Conservation (phyloP, 2,113 vertebrate species). For the Erythrolamprus reginae region DNA sequence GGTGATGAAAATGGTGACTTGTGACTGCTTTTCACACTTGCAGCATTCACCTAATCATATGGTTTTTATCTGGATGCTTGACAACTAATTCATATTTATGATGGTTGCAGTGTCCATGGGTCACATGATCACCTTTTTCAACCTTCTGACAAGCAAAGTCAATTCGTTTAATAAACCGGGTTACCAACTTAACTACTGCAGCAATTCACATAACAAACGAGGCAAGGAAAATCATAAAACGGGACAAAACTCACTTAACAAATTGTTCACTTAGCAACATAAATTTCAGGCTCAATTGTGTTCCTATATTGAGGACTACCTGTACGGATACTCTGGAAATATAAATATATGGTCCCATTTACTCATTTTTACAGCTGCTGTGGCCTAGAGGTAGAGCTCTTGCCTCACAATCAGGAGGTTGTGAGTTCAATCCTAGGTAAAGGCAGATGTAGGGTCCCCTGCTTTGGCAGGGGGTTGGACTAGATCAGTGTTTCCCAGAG, state of each 20-base stretch:
- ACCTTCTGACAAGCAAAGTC: background rate
- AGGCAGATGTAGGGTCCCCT: no score
- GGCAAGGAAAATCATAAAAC: background rate
- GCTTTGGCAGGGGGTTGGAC: no score
- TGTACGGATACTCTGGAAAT: no score
- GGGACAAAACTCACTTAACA: background rate
- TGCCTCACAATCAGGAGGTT: no score
- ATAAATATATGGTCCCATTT: no score
- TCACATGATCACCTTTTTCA: background rate
- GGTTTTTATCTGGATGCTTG: background rate
- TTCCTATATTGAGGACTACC: no score
- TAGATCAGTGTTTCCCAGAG: no score
- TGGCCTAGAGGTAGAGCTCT: no score
- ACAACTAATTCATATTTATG: background rate
- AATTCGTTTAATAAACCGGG: no score
- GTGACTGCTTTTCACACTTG: background rate
- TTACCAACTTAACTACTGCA: no score
- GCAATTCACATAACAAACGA: background rate
- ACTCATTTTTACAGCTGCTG: no score
- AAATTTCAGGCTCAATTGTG: background rate
- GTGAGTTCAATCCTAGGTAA: no score
- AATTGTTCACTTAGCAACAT: background rate
- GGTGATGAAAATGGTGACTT: background rate
- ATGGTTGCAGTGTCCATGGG: background rate
- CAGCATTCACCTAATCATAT: background rate